Evolutionary conservation across 2,113 vertebrate genomes (phyloP).

Genomic region (Alexandromys fortis): DNA sequence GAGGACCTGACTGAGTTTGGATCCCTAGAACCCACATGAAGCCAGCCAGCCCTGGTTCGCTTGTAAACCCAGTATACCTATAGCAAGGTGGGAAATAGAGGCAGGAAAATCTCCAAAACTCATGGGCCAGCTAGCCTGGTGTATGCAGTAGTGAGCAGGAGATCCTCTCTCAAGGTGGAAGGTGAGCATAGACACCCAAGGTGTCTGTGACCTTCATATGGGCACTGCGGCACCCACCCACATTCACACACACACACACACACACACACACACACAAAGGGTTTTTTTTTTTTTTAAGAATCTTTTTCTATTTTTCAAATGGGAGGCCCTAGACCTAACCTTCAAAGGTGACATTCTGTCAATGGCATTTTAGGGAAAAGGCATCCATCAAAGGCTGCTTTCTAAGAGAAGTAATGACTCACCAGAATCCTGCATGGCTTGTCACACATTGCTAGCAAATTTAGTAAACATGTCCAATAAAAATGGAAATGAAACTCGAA

Average conservation of each 20-base stretch:
- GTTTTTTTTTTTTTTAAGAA: not conserved
- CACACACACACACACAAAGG: not conserved
- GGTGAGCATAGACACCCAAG: not conserved
- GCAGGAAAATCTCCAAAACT: not conserved
- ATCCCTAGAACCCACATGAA: not conserved
- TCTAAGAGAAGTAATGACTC: slow-evolving; percentile 32
- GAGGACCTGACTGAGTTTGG: not conserved
- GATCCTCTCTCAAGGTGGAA: not conserved
- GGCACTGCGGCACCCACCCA: not conserved
- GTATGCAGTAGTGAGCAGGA: not conserved
- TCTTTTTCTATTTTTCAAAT: not conserved
- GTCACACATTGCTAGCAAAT: not conserved
- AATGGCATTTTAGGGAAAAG: not conserved
- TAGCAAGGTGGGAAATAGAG: not conserved
- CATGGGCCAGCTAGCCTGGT: not conserved
- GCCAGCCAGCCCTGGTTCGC: no score
- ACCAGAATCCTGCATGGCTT: slow-evolving; percentile 44
- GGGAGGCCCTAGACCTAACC: not conserved
- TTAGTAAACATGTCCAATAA: slow-evolving; percentile 61
- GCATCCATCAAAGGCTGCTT: not conserved
- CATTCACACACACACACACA: no score
- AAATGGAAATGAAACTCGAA: slow-evolving; percentile 61
- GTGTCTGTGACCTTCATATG: not conserved
- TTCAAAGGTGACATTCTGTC: slow-evolving; percentile 11
- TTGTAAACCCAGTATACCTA: not conserved